Conservation (phyloP, 2,797 vertebrate species). For the Peromyscus melanophrys region DNA sequence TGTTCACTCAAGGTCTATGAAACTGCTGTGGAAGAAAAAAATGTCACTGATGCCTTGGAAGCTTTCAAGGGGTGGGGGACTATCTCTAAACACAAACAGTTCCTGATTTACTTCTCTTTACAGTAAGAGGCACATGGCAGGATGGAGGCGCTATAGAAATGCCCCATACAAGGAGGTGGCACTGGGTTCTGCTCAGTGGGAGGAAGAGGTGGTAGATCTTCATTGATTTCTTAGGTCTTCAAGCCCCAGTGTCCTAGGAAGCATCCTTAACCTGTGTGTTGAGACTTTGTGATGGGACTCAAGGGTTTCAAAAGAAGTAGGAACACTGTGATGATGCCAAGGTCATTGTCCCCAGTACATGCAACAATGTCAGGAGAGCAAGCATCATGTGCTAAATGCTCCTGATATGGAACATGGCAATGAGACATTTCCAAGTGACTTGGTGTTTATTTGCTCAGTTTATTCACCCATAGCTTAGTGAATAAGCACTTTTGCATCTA, state of each 20-base stretch:
- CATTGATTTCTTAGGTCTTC: not conserved
- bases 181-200: not conserved
- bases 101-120: not conserved
- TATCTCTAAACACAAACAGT: not conserved
- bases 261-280: not conserved
- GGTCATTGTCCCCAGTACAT: not conserved
- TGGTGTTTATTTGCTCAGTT: not conserved
- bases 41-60: not conserved
- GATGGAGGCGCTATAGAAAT: no score
- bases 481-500: not conserved
- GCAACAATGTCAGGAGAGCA: not conserved
- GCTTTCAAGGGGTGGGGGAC: not conserved
- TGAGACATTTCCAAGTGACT: not conserved
- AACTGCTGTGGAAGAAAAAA: not conserved
- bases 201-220: no score
- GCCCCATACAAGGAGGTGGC: not conserved
- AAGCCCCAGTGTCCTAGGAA: not conserved
- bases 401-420: not conserved
- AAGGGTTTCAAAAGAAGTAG: slow-evolving; percentile 10
- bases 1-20: not conserved
- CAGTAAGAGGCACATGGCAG: not conserved
- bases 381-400: not conserved
- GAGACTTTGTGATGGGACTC: not conserved
- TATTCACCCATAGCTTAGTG: not conserved
- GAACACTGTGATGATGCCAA: not conserved